Evolutionary conservation across 2,113 vertebrate genomes (phyloP).

Genomic region (Siphamia tubifer): DNA sequence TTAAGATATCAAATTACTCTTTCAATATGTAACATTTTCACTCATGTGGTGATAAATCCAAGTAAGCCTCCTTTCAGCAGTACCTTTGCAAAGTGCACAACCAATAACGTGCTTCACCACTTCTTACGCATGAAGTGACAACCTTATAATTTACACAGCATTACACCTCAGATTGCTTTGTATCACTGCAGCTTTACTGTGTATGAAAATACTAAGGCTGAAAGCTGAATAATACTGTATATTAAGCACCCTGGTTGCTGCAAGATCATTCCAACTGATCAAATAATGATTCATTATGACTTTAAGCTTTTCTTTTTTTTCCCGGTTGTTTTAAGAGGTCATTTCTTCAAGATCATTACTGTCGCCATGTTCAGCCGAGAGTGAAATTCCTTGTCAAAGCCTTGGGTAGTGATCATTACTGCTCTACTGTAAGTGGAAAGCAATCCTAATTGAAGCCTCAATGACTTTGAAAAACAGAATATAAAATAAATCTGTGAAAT

Average conservation of each 20-base stretch:
- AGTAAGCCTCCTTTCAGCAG: neutral
- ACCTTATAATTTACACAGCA: no score
- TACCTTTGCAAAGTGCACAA: neutral
- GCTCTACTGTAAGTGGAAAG: neutral
- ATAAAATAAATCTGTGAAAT: neutral
- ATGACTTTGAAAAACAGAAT: conserved; percentile 1
- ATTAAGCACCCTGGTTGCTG: no score
- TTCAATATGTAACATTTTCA: conserved; percentile 20
- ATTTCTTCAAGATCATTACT: conserved; percentile 37
- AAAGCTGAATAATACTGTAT: no score
- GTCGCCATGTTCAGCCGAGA: conserved; percentile 2
- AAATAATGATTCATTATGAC: conserved; percentile 5
- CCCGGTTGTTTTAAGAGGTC: no score
- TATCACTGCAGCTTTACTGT: no score
- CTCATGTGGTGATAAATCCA: conserved; percentile 13
- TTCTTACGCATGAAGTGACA: neutral
- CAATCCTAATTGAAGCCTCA: neutral
- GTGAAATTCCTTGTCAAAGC: conserved; percentile 25
- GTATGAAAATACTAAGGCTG: no score
- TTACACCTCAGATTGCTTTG: no score
- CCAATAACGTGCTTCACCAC: neutral
- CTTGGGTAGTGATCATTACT: conserved; percentile 13
- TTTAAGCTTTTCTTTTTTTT: conserved; percentile 30
- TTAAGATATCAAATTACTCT: conserved; percentile 16
- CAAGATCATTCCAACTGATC: no score